Percentiles rank a stretch among this genome's conserved stretches.
Conservation (phyloP, 2,113 vertebrate species). For the Phainopepla nitens region DNA sequence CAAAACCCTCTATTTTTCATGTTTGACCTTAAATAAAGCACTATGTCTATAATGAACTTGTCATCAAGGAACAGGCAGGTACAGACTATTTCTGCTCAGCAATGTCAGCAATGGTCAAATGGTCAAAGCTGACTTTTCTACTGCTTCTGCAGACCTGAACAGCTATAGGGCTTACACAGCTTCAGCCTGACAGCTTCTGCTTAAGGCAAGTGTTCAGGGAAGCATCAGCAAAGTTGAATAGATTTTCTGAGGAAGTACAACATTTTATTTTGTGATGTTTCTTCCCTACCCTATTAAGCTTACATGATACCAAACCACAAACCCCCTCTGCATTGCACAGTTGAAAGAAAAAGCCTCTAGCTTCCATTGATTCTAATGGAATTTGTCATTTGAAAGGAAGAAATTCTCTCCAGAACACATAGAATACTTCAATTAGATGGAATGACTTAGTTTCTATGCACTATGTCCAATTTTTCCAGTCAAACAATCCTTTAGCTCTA, state of each 20-base stretch:
- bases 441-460: not conserved
- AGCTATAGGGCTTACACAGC: not conserved
- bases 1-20: not conserved
- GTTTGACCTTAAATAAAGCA: not conserved
- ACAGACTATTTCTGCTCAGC: not conserved
- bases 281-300: not conserved
- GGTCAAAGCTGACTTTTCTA: not conserved
- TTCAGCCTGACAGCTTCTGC: not conserved
- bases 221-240: not conserved
- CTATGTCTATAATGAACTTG: not conserved
- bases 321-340: not conserved
- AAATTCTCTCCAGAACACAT: not conserved
- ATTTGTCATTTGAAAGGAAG: not conserved
- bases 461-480: not conserved
- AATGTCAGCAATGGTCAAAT: not conserved
- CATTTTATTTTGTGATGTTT: not conserved
- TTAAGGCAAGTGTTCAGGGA: not conserved
- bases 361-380: not conserved
- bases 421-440: not conserved
- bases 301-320: not conserved
- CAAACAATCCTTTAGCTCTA: not conserved
- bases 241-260: not conserved
- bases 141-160: not conserved
- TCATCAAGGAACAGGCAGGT: not conserved
- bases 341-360: not conserved